phyloP scores from a whole-genome alignment of 2,797 vertebrate species.

The Threskiornis aethiopicus region DNA sequence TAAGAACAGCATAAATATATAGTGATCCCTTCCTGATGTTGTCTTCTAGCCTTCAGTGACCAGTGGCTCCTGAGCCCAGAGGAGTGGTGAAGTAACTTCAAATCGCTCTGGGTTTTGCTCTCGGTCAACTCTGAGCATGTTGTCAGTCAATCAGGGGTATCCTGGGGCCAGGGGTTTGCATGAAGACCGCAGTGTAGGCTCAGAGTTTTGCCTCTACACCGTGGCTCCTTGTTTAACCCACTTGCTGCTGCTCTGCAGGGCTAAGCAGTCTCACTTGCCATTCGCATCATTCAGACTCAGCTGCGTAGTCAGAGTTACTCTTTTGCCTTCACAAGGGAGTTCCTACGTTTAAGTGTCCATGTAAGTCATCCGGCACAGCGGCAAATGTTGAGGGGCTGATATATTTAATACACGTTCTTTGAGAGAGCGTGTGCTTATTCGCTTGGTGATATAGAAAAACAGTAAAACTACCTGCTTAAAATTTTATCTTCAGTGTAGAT shows the following conservation, averaged over 20 bases:
- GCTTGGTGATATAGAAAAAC: not conserved
- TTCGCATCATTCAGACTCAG: accelerated
- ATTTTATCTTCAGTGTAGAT: slow-evolving; percentile 2
- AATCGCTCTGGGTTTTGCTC: not conserved
- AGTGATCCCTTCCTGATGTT: not conserved
- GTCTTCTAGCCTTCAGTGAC: not conserved
- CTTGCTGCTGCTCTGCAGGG: not conserved
- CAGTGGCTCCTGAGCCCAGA: not conserved
- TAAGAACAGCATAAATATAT: not conserved
- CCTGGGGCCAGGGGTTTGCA: not conserved
- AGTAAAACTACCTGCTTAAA: not conserved
- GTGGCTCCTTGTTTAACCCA: accelerated
- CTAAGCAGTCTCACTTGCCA: accelerated
- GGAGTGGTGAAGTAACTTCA: not conserved
- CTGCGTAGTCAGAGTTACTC: not conserved
- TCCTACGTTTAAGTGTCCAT: not conserved
- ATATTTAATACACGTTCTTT: not conserved
- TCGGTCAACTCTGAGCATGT: not conserved
- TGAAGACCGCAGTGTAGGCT: not conserved
- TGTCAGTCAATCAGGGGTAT: not conserved
- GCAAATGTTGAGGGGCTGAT: not conserved
- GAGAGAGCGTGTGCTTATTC: not conserved
- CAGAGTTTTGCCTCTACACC: not conserved
- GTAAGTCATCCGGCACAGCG: not conserved
- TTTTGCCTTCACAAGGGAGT: not conserved